Evolutionary conservation across 37 sponge, comb jelly and placozoan genomes (phyloP), one percentile per base, ranked within the genome.

Genomic region (Diacarnus erythraeanus): DNA sequence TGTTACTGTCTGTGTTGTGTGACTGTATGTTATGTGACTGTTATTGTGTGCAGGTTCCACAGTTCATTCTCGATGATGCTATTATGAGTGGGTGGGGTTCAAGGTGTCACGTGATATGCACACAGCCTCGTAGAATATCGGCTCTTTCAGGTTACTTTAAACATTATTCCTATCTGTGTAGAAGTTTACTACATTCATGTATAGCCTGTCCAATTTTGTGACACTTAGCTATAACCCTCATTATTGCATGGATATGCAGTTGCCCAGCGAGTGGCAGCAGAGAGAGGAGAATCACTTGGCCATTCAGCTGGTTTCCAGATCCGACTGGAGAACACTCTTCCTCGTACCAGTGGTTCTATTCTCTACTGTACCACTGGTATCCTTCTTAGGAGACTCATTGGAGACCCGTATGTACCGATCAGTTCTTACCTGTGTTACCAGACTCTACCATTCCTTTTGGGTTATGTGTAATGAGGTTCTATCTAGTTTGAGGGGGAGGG

Each of bases 111-210:
- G 79, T 95, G 81, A 71, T 89, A 39, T 91, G 92, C 68, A 95
- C 96, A 35, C 96, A 95, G 84, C 96, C 96, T 0, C 69, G 96
- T 38, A 71, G 96, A 42, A 95, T 95, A 82, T 88, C 89, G n/a
- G 96, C 96, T 20, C 91, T 95, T 23, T 88, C 96, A 78, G 92
- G 85, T 85, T 10, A 23, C 5, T 72, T 4, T 63, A 63, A 8
- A 15, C 12, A 15, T 15, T 47, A 47, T 15, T 12, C 51, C 12
- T 47, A 12, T 15, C 12, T 6, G 12, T 12, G 10, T 15, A 15
- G 12, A 47, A 15, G 51, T 12, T 47, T 47, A 47, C 51, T 47
- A 15, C 12, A 15, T 47, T 15, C 12, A 12, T 47, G 6, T 6
- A 47, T 47, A 12, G 12, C 51, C 51, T 15, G 6, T 15, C 51